These are phyloP conservation scores for Oreochromis niloticus DNA, from an alignment of 2,113 vertebrate genomes.

Conservation along the genomic window DNA sequence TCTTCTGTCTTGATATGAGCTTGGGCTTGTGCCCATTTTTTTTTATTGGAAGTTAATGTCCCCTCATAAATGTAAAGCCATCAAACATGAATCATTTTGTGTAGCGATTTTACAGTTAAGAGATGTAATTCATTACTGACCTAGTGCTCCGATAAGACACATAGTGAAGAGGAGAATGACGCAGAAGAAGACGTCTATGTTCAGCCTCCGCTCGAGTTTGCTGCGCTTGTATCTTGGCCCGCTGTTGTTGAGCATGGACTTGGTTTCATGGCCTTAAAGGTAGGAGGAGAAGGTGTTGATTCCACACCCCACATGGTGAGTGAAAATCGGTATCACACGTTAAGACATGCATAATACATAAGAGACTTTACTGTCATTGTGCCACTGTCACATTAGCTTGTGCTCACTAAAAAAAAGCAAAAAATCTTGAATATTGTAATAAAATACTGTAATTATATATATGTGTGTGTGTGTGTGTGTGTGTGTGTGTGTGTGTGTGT, in stretches of 20 bases:
- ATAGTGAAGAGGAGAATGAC: constrained; percentile 84
- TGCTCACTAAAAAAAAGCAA: neutral
- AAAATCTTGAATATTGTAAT: neutral
- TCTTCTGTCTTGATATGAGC: neutral
- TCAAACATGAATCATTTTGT: constrained; percentile 16
- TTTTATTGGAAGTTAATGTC: constrained; percentile 11
- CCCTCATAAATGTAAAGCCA: neutral
- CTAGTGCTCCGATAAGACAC: constrained; percentile 86
- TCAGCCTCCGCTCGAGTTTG: constrained; percentile 86
- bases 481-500: too few species aligned
- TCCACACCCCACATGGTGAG: neutral
- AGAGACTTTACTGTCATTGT: neutral
- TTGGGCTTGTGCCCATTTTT: neutral
- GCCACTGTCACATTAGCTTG: neutral
- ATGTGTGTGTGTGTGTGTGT: too few species aligned
- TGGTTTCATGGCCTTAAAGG: constrained; percentile 87
- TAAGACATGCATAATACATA: neutral
- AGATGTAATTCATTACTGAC: constrained; percentile 63
- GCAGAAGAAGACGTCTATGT: constrained; percentile 82
- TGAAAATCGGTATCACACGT: neutral
- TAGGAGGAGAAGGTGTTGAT: neutral
- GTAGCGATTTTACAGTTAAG: constrained; percentile 4
- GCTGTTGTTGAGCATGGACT: constrained; percentile 91
- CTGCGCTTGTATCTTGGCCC: constrained; percentile 91
- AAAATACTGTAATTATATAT: neutral